Conservation (phyloP, 2,888 invertebrate genomes). For the Electrophaes corylata region DNA sequence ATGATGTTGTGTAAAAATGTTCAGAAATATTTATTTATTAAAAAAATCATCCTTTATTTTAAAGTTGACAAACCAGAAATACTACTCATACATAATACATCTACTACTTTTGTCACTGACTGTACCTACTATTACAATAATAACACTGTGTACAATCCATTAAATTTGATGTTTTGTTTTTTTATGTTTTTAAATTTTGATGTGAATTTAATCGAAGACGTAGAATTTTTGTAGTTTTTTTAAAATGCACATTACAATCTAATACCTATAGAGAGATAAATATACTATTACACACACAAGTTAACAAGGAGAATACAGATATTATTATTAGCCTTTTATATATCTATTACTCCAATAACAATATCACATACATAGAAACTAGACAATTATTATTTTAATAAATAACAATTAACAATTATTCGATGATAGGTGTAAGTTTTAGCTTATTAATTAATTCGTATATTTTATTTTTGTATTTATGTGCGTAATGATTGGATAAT, state of each 20-base stretch:
- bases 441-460: constrained; percentile 74
- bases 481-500: constrained; percentile 71
- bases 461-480: constrained; percentile 53
- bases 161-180: neutral
- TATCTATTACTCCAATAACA: constrained; percentile 81
- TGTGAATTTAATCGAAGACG: constrained; percentile 9
- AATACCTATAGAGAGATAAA: constrained; percentile 41
- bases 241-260: constrained; percentile 24
- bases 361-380: constrained; percentile 81
- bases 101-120: too few relatives aligned
- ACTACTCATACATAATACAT: too few relatives aligned
- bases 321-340: constrained; percentile 71
- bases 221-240: constrained; percentile 20
- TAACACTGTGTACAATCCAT: neutral
- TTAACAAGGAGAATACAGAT: constrained; percentile 79
- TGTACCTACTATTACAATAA: constrained; percentile 1
- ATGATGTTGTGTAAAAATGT: too few relatives aligned
- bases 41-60: too few relatives aligned
- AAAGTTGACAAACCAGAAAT: too few relatives aligned
- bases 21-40: too few relatives aligned
- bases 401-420: constrained; percentile 81
- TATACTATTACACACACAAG: constrained; percentile 74
- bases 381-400: constrained; percentile 72
- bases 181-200: constrained; percentile 6
- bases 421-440: constrained; percentile 75